Conservation (phyloP, 2,113 vertebrate genomes). For the Halcyon malimbica region DNA sequence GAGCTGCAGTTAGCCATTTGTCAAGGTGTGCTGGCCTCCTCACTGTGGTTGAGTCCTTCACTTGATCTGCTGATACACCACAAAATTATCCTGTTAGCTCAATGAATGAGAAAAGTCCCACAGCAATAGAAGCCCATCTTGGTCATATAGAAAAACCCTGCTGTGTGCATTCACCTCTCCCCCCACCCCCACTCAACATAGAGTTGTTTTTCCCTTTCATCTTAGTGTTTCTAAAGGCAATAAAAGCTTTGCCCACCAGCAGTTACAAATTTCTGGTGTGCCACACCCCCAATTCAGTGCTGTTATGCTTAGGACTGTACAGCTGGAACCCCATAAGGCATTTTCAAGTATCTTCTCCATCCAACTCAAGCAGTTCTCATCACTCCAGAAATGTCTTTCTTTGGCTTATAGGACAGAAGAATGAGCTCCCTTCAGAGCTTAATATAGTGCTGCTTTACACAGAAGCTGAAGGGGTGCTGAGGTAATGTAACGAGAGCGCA, state of each 20-base stretch:
- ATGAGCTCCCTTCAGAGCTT: conserved; percentile 59
- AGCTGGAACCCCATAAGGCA: conserved; percentile 9
- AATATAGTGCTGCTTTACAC: conserved; percentile 20
- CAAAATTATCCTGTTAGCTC: conserved; percentile 16
- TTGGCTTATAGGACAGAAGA: conserved; percentile 21
- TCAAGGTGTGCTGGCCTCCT: conserved; percentile 31
- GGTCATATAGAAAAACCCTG: conserved; percentile 5
- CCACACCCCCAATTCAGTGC: neutral
- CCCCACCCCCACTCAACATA: neutral
- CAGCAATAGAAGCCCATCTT: neutral
- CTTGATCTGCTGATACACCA: conserved; percentile 52
- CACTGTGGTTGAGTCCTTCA: neutral
- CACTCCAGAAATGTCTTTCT: conserved; percentile 29
- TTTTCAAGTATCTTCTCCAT: conserved; percentile 48
- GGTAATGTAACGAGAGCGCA: conserved; percentile 47
- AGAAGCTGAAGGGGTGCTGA: neutral
- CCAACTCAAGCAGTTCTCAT: conserved; percentile 35
- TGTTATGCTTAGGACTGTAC: neutral
- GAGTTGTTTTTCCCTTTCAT: neutral
- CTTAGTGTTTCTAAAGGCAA: neutral
- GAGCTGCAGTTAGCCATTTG: conserved; percentile 60
- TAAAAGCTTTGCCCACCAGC: conserved; percentile 16
- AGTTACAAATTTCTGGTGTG: conserved; percentile 16
- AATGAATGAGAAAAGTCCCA: neutral
- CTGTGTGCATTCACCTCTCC: neutral